phyloP scores from a whole-genome alignment of 1,140 invertebrate genomes.

The Vollenhovia emeryi region DNA sequence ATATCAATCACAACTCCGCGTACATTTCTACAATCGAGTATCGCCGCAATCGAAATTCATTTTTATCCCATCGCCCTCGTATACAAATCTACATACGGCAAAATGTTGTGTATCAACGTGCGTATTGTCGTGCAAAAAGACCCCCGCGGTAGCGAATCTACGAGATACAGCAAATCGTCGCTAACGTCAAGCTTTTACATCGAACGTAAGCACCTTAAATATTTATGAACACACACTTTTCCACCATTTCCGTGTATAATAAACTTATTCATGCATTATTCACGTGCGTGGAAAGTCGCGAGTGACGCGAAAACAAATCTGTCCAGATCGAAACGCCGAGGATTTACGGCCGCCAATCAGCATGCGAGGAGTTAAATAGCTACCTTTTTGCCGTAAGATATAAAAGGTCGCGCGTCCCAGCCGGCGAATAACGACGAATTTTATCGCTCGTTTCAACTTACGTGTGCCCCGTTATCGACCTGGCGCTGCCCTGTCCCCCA shows the following conservation, averaged over 20 bases:
- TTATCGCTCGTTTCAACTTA: constrained; percentile 48
- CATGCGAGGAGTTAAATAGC: constrained; percentile 15
- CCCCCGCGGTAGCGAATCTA: constrained; percentile 2
- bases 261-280: constrained; percentile 58
- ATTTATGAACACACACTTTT: constrained; percentile 52
- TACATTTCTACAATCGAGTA: not conserved
- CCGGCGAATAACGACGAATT: constrained; percentile 37
- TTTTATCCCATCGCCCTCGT: not conserved
- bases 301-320: constrained; percentile 43
- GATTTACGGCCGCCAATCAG: not conserved
- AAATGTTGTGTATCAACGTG: constrained; percentile 8
- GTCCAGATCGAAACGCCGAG: constrained; percentile 11
- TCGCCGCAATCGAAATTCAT: constrained; percentile 3
- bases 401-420: not conserved
- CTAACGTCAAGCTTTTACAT: constrained; percentile 38
- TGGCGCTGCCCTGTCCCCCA: constrained; percentile 41
- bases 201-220: constrained; percentile 43
- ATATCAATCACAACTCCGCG: not conserved
- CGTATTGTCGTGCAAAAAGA: constrained; percentile 33
- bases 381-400: constrained; percentile 8
- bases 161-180: constrained; percentile 38
- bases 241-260: constrained; percentile 41
- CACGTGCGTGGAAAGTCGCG: not conserved
- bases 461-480: constrained; percentile 42
- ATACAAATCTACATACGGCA: constrained; percentile 1